Percentiles rank a stretch among this genome's conserved stretches.
phyloP scores from a whole-genome alignment of 2,797 vertebrate genomes.

The Cryptoblepharus egeriae region DNA sequence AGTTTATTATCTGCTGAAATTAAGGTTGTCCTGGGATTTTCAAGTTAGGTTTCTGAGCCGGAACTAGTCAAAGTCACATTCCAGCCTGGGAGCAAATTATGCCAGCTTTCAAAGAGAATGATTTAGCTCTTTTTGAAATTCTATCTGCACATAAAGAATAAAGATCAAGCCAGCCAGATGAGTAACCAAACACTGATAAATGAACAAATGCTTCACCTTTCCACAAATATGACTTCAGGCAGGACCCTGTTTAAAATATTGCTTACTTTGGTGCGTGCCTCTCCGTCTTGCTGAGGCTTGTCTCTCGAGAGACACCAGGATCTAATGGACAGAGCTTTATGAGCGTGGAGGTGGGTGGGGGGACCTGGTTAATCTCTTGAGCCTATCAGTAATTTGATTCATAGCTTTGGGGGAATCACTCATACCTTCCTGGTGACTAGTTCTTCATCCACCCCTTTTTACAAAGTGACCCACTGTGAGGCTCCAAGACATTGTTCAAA shows the following conservation, averaged over 20 bases:
- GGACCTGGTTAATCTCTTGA: constrained; percentile 32
- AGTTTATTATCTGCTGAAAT: constrained; percentile 31
- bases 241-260: constrained; percentile 25
- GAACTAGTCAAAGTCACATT: constrained; percentile 27
- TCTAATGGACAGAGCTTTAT: constrained; percentile 40
- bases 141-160: constrained; percentile 44
- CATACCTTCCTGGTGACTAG: constrained; percentile 14
- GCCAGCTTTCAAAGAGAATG: constrained; percentile 31
- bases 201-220: constrained; percentile 44
- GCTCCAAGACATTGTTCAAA: background rate
- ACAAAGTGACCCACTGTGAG: constrained; percentile 9
- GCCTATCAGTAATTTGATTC: constrained; percentile 40
- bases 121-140: constrained; percentile 36
- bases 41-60: constrained; percentile 16
- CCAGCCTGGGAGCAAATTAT: constrained; percentile 32
- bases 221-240: constrained; percentile 34
- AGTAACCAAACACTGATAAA: constrained; percentile 44
- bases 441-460: background rate
- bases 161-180: constrained; percentile 24
- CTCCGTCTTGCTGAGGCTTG: constrained; percentile 32
- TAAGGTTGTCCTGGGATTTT: constrained; percentile 23
- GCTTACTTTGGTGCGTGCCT: constrained; percentile 34
- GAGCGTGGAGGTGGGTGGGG: constrained; percentile 16
- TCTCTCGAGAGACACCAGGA: constrained; percentile 15
- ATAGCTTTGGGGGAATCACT: constrained; percentile 39